Conservation (phyloP, 1,140 invertebrate species). For the Drosophila paulistorum region DNA sequence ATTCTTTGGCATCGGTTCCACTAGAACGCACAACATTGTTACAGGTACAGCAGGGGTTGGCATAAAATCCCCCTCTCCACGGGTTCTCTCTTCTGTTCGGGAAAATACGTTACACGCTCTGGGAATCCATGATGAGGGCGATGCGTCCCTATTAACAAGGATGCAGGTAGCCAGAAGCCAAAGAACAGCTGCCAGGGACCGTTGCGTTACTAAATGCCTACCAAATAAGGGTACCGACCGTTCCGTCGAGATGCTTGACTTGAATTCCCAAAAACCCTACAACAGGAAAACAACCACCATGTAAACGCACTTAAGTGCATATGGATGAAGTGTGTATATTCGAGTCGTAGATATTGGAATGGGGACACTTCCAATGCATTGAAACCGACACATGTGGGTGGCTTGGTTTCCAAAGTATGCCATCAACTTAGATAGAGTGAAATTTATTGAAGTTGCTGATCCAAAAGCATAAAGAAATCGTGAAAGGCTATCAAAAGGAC, state of each 20-base stretch:
- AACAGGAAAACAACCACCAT: slow-evolving; percentile 52
- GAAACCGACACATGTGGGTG: background rate
- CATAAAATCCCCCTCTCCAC: slow-evolving; percentile 49
- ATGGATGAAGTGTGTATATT: slow-evolving; percentile 15
- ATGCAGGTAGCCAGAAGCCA: slow-evolving; percentile 59
- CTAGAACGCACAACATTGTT: slow-evolving; percentile 43
- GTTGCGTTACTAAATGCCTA: slow-evolving; percentile 48
- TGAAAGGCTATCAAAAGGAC: too few species aligned
- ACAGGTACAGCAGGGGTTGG: slow-evolving; percentile 60
- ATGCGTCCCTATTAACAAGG: slow-evolving; percentile 9
- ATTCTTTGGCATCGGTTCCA: slow-evolving; percentile 51
- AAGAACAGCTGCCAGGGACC: slow-evolving; percentile 59
- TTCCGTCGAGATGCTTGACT: slow-evolving; percentile 26
- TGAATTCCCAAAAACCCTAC: slow-evolving; percentile 56
- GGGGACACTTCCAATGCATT: background rate
- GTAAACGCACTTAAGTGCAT: slow-evolving; percentile 16
- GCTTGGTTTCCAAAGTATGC: background rate
- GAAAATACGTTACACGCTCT: slow-evolving; percentile 63
- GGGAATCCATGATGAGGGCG: slow-evolving; percentile 28
- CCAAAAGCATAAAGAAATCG: too few species aligned
- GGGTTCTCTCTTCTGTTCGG: slow-evolving; percentile 5
- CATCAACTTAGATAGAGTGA: background rate
- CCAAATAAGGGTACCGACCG: slow-evolving; percentile 34
- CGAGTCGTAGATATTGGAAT: slow-evolving; percentile 1
- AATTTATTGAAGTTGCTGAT: too few species aligned